Base-by-base conservation (phyloP, 2,113 vertebrate species). In the Pungitius pungitius region DNA sequence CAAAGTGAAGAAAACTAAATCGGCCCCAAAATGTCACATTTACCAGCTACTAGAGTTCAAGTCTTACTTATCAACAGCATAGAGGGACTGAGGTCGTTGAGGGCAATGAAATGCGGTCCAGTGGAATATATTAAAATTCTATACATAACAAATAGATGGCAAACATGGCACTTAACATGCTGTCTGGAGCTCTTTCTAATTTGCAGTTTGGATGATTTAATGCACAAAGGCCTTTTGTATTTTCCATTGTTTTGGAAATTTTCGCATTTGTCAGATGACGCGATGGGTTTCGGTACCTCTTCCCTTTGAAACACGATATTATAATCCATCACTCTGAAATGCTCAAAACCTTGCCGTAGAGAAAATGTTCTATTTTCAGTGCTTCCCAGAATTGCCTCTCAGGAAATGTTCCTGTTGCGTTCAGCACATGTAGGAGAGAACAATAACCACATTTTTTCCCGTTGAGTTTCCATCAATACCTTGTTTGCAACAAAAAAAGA, bases 1-100 rank as follows among this genome's bases (percentile, higher is more conserved):
- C 45, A 52, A 77, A 75, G 60, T 42, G 56, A 47, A 26, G 43
- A 75, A 83, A 54, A 33, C 56, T 59, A 15, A 77, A 84, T 65
- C 59, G 27, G 24, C 8, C 17, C n/a, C 57, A 70, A 66, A 7
- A 40, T 58, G 45, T 55, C 51, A 73, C 33, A 67, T 72, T 47
- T 60, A 39, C 13, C 45, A 63, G 45, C 68, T 63, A 47, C 49
- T 64, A 27, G 43, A 76, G 42, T 73, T 68, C 37, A 62, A 49
- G 30, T 35, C 24, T 30, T 77, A 35, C 60, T 69, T n/a, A 55
- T 33, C 40, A 69, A 13, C 55, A 62, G 45, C 39, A 56, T 39
- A 71, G 57, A 57, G 42, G 33, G 61, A 39, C 22, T 27, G 60
- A 74, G 79, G 59, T 69, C 20, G 42, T 8, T 55, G 24, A 76